These are phyloP conservation scores for Uria aalge DNA, from an alignment of 2,113 vertebrate genomes.

Conservation along the genomic window DNA sequence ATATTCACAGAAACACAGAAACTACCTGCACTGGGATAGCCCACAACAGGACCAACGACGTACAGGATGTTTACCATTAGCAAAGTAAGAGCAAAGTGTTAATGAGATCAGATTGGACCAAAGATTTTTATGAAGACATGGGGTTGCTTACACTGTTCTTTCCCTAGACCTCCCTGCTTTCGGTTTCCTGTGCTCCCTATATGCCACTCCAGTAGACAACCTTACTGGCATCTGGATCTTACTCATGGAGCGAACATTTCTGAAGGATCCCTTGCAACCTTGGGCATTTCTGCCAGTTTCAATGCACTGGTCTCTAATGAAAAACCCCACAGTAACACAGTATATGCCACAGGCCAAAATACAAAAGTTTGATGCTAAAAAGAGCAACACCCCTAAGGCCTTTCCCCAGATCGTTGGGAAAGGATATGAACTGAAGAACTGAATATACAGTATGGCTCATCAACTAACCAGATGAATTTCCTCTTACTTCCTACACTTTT, in stretches of 20 bases:
- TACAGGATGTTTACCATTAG: not conserved
- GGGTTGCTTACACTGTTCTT: not conserved
- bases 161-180: not conserved
- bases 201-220: not conserved
- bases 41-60: not conserved
- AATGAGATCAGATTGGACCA: not conserved
- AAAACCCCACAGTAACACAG: not conserved
- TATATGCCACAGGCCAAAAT: not conserved
- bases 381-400: not conserved
- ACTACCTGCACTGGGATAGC: not conserved
- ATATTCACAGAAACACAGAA: not conserved
- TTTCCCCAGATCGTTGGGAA: not conserved
- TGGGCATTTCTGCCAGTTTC: not conserved
- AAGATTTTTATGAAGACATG: not conserved
- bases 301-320: not conserved
- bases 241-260: not conserved
- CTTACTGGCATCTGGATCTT: not conserved
- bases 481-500: not conserved
- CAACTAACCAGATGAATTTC: not conserved
- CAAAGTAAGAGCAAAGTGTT: not conserved
- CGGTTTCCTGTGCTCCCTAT: not conserved
- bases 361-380: rapidly evolving
- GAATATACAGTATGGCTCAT: not conserved
- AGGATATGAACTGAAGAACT: not conserved
- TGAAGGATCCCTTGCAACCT: not conserved